Conservation (phyloP, 2,113 vertebrate species). For the Rhinolophus ferrumequinum region DNA sequence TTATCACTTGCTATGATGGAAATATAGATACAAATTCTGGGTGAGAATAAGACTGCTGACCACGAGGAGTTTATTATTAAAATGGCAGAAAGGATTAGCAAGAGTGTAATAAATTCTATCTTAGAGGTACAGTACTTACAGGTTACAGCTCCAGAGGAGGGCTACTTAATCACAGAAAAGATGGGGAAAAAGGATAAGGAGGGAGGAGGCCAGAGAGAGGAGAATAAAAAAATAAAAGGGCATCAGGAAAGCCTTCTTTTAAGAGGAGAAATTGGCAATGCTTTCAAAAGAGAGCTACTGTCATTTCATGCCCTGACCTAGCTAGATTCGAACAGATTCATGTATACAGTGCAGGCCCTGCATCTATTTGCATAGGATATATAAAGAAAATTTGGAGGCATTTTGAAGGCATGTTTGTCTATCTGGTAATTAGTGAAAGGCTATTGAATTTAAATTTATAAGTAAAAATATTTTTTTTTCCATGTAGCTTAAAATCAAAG, state of each 20-base stretch:
- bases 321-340: background rate
- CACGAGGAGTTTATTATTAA: background rate
- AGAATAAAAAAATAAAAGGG: background rate
- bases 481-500: background rate
- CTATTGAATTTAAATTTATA: slow-evolving; percentile 1
- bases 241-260: background rate
- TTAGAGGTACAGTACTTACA: background rate
- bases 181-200: fast-evolving
- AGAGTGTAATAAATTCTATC: background rate
- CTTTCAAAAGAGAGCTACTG: background rate
- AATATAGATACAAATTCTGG: background rate
- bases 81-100: background rate
- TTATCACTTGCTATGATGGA: background rate
- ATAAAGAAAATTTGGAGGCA: background rate
- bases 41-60: background rate
- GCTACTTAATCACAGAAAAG: background rate
- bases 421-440: background rate
- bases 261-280: background rate
- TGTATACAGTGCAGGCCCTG: background rate
- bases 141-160: background rate
- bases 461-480: background rate
- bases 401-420: background rate
- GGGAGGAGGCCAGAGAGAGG: background rate
- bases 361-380: background rate
- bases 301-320: background rate